Evolutionary conservation across 2,888 invertebrate genomes (phyloP).

Genomic region (Diogma glabrata): DNA sequence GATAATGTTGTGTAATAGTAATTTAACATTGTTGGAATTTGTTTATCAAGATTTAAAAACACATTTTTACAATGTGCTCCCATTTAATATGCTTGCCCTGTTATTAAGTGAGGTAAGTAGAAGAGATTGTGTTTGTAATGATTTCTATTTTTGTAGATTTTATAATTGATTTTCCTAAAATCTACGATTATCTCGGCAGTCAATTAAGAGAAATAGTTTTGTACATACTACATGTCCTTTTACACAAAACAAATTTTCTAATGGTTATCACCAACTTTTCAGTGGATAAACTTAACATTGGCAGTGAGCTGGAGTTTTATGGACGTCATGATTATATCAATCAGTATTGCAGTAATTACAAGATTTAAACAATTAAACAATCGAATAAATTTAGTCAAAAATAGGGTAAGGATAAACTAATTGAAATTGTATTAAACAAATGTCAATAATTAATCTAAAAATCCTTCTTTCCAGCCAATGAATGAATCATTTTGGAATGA

Average conservation of each 20-base stretch:
- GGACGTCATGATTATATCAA: background rate
- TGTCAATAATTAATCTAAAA: background rate
- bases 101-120: background rate
- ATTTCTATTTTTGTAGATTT: too few relatives aligned
- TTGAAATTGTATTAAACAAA: background rate
- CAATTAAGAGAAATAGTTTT: too few relatives aligned
- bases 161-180: too few relatives aligned
- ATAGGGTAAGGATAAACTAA: background rate
- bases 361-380: slow-evolving; percentile 4
- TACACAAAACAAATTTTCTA: too few relatives aligned
- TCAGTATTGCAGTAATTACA: background rate
- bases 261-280: too few relatives aligned
- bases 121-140: background rate
- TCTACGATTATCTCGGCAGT: too few relatives aligned
- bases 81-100: background rate
- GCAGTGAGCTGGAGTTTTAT: background rate
- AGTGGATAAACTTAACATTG: background rate
- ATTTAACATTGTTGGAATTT: background rate
- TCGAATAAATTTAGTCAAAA: background rate
- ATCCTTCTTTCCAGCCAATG: background rate
- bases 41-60: background rate
- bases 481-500: background rate
- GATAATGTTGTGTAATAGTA: too few relatives aligned
- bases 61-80: background rate
- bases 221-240: too few relatives aligned